Conservation (phyloP, 1,140 invertebrate genomes). For the Spodoptera litura region DNA sequence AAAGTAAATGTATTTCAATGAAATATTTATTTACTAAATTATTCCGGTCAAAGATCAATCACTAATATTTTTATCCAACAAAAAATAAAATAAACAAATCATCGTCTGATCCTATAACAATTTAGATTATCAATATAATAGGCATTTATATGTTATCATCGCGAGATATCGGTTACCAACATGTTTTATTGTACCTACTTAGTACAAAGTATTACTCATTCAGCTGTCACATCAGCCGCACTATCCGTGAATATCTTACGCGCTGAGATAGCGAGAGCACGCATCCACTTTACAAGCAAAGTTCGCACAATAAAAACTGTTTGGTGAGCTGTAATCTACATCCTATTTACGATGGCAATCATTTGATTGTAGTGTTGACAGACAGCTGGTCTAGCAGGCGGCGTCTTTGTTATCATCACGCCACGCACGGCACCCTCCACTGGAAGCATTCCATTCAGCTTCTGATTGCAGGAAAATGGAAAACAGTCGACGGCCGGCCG, state of each 20-base stretch:
- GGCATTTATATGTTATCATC: slow-evolving; percentile 1
- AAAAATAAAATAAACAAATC: no score
- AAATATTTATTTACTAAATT: no score
- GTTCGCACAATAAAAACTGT: slow-evolving; percentile 7
- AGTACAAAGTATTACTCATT: background rate
- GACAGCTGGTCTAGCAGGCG: slow-evolving; percentile 55
- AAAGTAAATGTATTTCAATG: no score
- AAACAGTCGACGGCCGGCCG: slow-evolving; percentile 70
- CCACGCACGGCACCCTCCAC: slow-evolving; percentile 59
- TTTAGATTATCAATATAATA: slow-evolving; percentile 4
- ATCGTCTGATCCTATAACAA: no score
- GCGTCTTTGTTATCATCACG: slow-evolving; percentile 55
- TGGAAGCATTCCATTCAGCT: slow-evolving; percentile 64
- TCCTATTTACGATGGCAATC: slow-evolving; percentile 27
- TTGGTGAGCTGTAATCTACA: slow-evolving; percentile 13
- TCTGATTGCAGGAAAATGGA: slow-evolving; percentile 64
- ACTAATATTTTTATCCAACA: no score
- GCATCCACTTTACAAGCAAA: background rate
- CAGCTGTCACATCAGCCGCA: background rate
- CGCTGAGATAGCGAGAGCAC: background rate
- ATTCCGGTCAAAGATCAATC: no score
- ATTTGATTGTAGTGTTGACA: slow-evolving; percentile 36
- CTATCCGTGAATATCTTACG: slow-evolving; percentile 18
- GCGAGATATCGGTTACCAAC: slow-evolving; percentile 14
- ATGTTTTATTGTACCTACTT: background rate